Evolutionary conservation across 2,113 vertebrate species (phyloP).

Genomic region (Synodontis membranacea): DNA sequence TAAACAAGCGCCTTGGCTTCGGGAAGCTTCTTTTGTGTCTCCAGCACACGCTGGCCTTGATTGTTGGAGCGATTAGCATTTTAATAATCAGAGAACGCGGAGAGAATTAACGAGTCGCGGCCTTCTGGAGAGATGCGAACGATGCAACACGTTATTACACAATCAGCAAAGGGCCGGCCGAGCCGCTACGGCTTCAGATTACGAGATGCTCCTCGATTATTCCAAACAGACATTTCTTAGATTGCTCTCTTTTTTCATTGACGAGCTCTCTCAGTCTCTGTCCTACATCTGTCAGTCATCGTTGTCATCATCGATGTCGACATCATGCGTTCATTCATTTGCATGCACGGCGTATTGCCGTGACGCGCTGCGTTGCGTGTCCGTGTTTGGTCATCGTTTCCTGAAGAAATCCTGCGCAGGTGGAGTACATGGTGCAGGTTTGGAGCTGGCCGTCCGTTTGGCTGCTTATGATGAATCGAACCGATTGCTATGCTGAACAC

Average conservation of each 20-base stretch:
- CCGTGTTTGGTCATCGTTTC: background rate
- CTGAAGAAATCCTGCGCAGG: background rate
- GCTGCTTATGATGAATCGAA: conserved; percentile 34
- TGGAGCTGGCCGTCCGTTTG: background rate
- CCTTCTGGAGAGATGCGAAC: conserved; percentile 13
- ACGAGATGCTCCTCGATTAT: background rate
- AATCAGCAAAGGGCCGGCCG: background rate
- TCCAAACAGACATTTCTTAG: background rate
- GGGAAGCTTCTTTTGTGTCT: conserved; percentile 38
- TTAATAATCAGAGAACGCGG: conserved; percentile 26
- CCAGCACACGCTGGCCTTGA: conserved; percentile 15
- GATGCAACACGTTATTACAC: background rate
- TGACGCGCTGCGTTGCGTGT: background rate
- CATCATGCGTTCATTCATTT: background rate
- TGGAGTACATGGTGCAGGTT: conserved; percentile 6
- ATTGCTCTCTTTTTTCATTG: background rate
- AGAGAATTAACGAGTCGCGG: conserved; percentile 26
- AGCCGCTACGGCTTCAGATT: background rate
- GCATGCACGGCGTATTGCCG: background rate
- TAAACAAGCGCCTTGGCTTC: conserved; percentile 44
- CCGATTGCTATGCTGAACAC: conserved; percentile 21
- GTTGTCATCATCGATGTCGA: background rate
- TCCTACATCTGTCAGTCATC: background rate
- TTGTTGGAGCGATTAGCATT: conserved; percentile 38
- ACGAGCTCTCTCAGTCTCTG: background rate